These are phyloP conservation scores for Ptychoptera contaminata DNA, from an alignment of 2,888 invertebrate genomes.

Conservation along the genomic window DNA sequence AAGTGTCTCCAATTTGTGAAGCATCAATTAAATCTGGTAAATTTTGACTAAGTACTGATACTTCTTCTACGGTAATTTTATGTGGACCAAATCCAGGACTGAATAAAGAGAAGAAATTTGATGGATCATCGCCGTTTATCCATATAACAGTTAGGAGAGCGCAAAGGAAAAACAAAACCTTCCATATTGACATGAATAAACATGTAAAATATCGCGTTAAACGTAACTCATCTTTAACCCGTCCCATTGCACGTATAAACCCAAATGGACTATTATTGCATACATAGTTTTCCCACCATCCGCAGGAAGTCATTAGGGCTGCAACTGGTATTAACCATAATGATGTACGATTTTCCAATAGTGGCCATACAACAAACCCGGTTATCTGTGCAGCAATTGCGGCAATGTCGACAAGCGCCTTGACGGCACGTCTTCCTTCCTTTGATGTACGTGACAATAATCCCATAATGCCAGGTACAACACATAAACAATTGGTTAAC, in stretches of 20 bases:
- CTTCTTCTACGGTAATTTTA: constrained; percentile 59
- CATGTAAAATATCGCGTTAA: constrained; percentile 77
- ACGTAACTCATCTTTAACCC: constrained; percentile 63
- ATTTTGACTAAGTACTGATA: constrained; percentile 25
- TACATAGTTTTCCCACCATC: constrained; percentile 98
- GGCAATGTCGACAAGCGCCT: constrained; percentile 67
- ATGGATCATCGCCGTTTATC: constrained; percentile 58
- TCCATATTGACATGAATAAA: constrained; percentile 83
- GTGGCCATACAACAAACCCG: constrained; percentile 85
- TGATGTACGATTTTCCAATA: constrained; percentile 56
- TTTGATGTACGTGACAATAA: constrained; percentile 68
- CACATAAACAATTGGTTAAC: constrained; percentile 89
- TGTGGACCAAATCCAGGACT: constrained; percentile 61
- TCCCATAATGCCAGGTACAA: constrained; percentile 60
- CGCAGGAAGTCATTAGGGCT: constrained; percentile 71
- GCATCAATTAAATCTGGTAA: constrained; percentile 61
- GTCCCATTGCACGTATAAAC: constrained; percentile 51
- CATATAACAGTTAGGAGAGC: constrained; percentile 56
- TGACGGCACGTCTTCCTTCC: constrained; percentile 60
- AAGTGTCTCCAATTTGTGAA: constrained; percentile 56
- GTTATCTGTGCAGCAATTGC: constrained; percentile 81
- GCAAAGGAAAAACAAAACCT: constrained; percentile 63
- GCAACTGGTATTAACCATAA: constrained; percentile 78
- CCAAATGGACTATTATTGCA: constrained; percentile 68
- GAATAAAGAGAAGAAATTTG: constrained; percentile 60